phyloP scores from a whole-genome alignment of 2,888 invertebrate genomes.

The Stomorhina lunata region DNA sequence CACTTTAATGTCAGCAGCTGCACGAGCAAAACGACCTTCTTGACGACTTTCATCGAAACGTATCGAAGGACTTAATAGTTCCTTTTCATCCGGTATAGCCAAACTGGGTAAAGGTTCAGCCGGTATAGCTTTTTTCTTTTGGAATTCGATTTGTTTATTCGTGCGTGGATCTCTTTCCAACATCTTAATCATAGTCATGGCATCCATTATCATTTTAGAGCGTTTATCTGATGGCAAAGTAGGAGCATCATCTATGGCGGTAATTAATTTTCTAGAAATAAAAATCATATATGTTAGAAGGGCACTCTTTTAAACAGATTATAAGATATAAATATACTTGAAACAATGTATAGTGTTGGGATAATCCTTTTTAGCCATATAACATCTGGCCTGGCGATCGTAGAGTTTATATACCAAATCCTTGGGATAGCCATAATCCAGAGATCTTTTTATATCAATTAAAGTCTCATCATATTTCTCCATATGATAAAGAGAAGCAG shows the following conservation, averaged over 20 bases:
- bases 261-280: conserved; percentile 82
- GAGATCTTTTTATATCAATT: conserved; percentile 86
- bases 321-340: conserved; percentile 1
- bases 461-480: conserved; percentile 85
- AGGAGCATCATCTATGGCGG: conserved; percentile 83
- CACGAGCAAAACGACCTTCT: conserved; percentile 88
- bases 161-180: conserved; percentile 83
- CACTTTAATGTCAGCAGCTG: conserved; percentile 84
- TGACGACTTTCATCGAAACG: conserved; percentile 83
- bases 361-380: conserved; percentile 85
- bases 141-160: conserved; percentile 71
- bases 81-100: conserved; percentile 71
- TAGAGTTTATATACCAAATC: conserved; percentile 88
- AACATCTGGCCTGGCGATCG: conserved; percentile 87
- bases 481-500: conserved; percentile 88
- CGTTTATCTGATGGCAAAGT: conserved; percentile 83
- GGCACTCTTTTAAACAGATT: not conserved
- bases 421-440: conserved; percentile 84
- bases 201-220: conserved; percentile 84
- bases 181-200: conserved; percentile 86
- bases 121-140: conserved; percentile 68
- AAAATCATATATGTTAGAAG: not conserved
- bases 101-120: conserved; percentile 42
- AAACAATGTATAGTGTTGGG: conserved; percentile 81
- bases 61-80: conserved; percentile 83